phyloP scores from a whole-genome alignment of 1,140 invertebrate species.

The Drosophila busckii region DNA sequence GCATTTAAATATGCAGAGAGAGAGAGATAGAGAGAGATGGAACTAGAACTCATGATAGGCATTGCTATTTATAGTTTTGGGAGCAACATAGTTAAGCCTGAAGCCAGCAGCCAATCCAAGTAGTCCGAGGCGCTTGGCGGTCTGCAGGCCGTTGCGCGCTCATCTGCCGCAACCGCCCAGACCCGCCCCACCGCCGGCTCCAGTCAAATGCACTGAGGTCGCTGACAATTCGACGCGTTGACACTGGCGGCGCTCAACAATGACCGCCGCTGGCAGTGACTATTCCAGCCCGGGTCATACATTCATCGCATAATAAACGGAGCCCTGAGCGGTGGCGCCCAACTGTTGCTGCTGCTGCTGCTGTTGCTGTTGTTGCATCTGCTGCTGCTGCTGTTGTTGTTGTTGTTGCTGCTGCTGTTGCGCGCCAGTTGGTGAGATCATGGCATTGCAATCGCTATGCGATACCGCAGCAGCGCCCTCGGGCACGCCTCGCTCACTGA shows the following conservation, averaged over 20 bases:
- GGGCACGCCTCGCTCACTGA: constrained; percentile 82
- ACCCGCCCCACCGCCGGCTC: constrained; percentile 24
- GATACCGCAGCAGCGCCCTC: constrained; percentile 83
- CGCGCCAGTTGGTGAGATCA: constrained; percentile 79
- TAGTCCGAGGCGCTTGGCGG: no score
- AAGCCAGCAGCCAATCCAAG: no score
- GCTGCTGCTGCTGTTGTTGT: constrained; percentile 40
- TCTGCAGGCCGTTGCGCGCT: constrained; percentile 12
- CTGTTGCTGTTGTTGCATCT: constrained; percentile 32
- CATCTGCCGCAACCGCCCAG: constrained; percentile 41
- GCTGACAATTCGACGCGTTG: constrained; percentile 77
- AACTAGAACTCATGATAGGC: no score
- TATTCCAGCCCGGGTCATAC: constrained; percentile 79
- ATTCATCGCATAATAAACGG: constrained; percentile 80
- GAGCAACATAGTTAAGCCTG: no score
- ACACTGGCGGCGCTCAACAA: constrained; percentile 78
- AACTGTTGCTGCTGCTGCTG: constrained; percentile 29
- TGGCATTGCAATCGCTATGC: constrained; percentile 78
- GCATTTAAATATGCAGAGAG: no score
- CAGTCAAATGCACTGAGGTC: constrained; percentile 72
- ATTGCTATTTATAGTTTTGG: no score
- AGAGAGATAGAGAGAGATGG: no score
- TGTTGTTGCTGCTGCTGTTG: constrained; percentile 42
- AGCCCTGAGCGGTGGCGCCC: constrained; percentile 46
- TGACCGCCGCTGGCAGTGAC: constrained; percentile 75